Percentiles rank a stretch among this genome's conserved stretches.
phyloP scores from a whole-genome alignment of 2,888 invertebrate genomes.

The Apodemia hepburni region DNA sequence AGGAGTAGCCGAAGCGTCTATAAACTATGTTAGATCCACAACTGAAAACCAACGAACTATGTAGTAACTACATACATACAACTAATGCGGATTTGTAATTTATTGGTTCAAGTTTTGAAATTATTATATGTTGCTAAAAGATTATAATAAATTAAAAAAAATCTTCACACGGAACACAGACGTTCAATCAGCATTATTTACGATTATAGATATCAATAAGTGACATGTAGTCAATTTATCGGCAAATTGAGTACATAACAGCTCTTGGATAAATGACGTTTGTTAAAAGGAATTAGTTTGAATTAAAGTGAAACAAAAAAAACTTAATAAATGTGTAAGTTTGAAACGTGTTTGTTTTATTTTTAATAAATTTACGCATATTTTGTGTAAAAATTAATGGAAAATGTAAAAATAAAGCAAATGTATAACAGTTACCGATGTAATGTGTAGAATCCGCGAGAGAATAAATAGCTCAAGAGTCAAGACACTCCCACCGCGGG shows the following conservation, averaged over 20 bases:
- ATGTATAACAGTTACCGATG: conserved; percentile 15
- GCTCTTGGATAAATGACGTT: no score
- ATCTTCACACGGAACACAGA: no score
- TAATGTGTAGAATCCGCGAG: conserved; percentile 48
- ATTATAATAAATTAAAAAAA: background rate
- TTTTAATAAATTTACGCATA: no score
- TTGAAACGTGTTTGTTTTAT: no score
- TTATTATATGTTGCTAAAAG: background rate
- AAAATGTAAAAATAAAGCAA: conserved; percentile 4
- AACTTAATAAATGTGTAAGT: no score
- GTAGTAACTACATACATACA: no score
- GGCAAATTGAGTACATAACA: no score
- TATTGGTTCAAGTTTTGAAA: background rate
- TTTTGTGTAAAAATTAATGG: background rate
- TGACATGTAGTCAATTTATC: no score
- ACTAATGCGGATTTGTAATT: background rate
- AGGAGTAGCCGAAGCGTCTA: background rate
- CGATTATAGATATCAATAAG: no score
- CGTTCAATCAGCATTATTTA: no score
- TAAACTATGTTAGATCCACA: conserved; percentile 1
- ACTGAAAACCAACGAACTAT: conserved; percentile 1
- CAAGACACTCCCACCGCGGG: conserved; percentile 42
- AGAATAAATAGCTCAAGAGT: conserved; percentile 36
- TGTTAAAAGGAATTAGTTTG: no score
- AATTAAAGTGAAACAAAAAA: no score